phyloP scores from a whole-genome alignment of 2,797 vertebrate species.

The Huso huso region DNA sequence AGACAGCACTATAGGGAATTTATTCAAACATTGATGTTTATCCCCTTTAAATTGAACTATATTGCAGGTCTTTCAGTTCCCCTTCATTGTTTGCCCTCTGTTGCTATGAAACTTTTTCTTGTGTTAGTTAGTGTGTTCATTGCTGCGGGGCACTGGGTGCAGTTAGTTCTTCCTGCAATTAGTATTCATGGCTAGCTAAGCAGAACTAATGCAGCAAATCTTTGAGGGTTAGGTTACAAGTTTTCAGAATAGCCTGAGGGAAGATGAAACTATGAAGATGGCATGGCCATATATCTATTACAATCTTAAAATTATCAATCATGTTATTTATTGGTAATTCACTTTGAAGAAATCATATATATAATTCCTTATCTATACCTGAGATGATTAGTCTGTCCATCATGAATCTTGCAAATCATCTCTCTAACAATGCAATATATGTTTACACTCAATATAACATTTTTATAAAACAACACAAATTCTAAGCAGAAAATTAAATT shows the following conservation, averaged over 20 bases:
- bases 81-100: constrained; percentile 41
- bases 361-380: too few relatives aligned
- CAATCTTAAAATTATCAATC: constrained; percentile 62
- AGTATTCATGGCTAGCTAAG: constrained; percentile 91
- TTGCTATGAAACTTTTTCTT: constrained; percentile 26
- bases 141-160: constrained; percentile 52
- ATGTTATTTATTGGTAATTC: constrained; percentile 59
- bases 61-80: constrained; percentile 44
- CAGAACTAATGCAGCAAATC: constrained; percentile 90
- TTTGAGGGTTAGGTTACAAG: constrained; percentile 85
- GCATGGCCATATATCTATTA: constrained; percentile 61
- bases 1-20: constrained; percentile 27
- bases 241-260: constrained; percentile 59
- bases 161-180: constrained; percentile 93
- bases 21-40: constrained; percentile 32
- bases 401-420: too few relatives aligned
- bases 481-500: too few relatives aligned
- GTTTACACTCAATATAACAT: too few relatives aligned
- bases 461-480: too few relatives aligned
- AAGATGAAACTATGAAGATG: constrained; percentile 62
- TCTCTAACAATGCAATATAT: too few relatives aligned
- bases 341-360: constrained; percentile 36
- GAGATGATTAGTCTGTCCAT: too few relatives aligned
- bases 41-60: constrained; percentile 36
- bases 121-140: constrained; percentile 34